Conservation (phyloP, 2,797 vertebrate genomes). For the Champsocephalus esox region DNA sequence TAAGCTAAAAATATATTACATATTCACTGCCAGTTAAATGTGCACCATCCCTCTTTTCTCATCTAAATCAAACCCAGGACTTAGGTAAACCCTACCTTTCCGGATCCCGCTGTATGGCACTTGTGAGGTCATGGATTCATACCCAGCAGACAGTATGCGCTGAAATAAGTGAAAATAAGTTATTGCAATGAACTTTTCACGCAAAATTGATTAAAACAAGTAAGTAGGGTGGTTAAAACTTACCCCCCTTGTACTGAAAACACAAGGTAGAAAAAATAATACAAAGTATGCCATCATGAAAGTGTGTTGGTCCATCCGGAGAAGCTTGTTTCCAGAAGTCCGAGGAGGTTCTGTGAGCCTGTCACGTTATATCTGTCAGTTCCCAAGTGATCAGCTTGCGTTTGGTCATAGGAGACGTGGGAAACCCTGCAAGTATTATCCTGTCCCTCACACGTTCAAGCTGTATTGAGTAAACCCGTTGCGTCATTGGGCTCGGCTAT, state of each 20-base stretch:
- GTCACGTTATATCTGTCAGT: slow-evolving; percentile 72
- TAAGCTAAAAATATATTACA: neutral
- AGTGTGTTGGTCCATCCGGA: slow-evolving; percentile 19
- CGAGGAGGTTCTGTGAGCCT: slow-evolving; percentile 11
- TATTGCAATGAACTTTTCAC: neutral
- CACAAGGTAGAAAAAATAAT: slow-evolving; percentile 62
- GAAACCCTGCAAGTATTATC: slow-evolving; percentile 73
- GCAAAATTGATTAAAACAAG: neutral
- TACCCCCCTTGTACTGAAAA: slow-evolving; percentile 65
- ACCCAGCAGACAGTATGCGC: slow-evolving; percentile 52
- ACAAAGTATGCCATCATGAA: slow-evolving; percentile 41
- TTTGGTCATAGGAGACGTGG: slow-evolving; percentile 67
- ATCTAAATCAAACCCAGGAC: slow-evolving; percentile 24
- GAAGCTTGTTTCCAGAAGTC: slow-evolving; percentile 23
- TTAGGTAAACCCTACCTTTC: slow-evolving; percentile 72
- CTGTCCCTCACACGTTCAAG: slow-evolving; percentile 59
- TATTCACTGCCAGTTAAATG: neutral
- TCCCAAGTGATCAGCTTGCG: slow-evolving; percentile 44
- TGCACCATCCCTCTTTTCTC: neutral
- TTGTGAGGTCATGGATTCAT: slow-evolving; percentile 43
- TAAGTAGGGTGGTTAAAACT: slow-evolving; percentile 35
- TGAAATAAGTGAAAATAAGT: slow-evolving; percentile 47
- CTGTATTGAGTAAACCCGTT: slow-evolving; percentile 70
- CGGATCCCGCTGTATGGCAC: slow-evolving; percentile 40
- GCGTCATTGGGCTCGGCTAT: slow-evolving; percentile 76